Percentiles rank a stretch among this genome's conserved stretches.
phyloP scores from a whole-genome alignment of 2,888 invertebrate species.

The Tenthredo notha region DNA sequence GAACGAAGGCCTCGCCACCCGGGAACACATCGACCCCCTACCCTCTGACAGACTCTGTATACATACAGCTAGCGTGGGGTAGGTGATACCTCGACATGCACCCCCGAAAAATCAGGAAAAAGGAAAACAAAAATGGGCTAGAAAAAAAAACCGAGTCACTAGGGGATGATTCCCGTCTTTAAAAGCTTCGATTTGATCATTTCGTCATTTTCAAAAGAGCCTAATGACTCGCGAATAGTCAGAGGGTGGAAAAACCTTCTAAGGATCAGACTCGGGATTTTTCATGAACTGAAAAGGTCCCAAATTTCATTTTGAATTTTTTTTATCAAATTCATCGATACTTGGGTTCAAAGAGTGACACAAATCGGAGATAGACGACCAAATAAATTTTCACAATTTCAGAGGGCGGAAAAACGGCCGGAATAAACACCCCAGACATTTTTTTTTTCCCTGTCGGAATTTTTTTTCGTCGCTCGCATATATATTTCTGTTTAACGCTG shows the following conservation, averaged over 20 bases:
- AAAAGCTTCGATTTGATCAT: not conserved
- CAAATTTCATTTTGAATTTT: not conserved
- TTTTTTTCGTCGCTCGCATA: not conserved
- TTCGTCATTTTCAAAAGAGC: not conserved
- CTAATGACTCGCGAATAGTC: not conserved
- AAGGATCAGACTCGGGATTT: not conserved
- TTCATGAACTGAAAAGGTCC: not conserved
- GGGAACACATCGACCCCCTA: slow-evolving; percentile 51
- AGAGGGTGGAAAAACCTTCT: not conserved
- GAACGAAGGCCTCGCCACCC: slow-evolving; percentile 46
- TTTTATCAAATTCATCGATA: not conserved
- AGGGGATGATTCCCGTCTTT: not conserved
- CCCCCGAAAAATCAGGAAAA: not conserved
- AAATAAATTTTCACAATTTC: not conserved
- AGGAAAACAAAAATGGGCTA: not conserved
- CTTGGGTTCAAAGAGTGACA: not conserved
- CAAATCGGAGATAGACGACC: not conserved
- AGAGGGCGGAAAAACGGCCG: no score
- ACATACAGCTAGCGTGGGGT: not conserved
- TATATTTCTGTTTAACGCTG: not conserved
- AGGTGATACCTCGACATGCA: not conserved
- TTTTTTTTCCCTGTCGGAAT: not conserved
- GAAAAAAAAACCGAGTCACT: not conserved
- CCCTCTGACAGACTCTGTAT: slow-evolving; percentile 24
- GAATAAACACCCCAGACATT: not conserved